These are phyloP conservation scores for Arrhopalites spinosus DNA, from an alignment of 2,888 invertebrate species.

Conservation along the genomic window DNA sequence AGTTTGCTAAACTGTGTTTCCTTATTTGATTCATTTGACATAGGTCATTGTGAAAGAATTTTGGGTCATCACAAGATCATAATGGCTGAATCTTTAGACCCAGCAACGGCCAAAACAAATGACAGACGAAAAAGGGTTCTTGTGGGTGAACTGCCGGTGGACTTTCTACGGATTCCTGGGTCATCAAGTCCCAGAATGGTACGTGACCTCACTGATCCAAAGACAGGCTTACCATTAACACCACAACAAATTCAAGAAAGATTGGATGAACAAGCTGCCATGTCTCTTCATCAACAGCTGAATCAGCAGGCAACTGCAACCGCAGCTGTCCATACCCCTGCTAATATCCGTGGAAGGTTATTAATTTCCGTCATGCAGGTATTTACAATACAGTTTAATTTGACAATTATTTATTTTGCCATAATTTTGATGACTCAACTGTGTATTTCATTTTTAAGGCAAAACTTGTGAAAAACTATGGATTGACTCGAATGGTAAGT, in stretches of 20 bases:
- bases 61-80: too few relatives aligned
- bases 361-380: constrained; percentile 84
- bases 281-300: constrained; percentile 58
- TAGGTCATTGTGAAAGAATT: too few relatives aligned
- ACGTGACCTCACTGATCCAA: constrained; percentile 44
- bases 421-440: not conserved
- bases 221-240: constrained; percentile 51
- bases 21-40: too few relatives aligned
- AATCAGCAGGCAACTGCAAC: constrained; percentile 41
- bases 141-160: constrained; percentile 77
- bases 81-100: constrained; percentile 53
- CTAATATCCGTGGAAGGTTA: constrained; percentile 70
- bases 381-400: too few relatives aligned
- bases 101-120: constrained; percentile 45
- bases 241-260: constrained; percentile 71
- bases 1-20: too few relatives aligned
- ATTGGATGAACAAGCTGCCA: constrained; percentile 77
- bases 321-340: constrained; percentile 48
- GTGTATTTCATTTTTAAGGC: constrained; percentile 63
- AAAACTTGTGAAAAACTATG: constrained; percentile 91
- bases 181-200: constrained; percentile 29
- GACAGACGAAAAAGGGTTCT: constrained; percentile 63
- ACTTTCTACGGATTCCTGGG: constrained; percentile 69
- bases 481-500: constrained; percentile 79
- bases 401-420: not conserved